Conservation (phyloP, 2,797 vertebrate species). For the Mus minutoides region DNA sequence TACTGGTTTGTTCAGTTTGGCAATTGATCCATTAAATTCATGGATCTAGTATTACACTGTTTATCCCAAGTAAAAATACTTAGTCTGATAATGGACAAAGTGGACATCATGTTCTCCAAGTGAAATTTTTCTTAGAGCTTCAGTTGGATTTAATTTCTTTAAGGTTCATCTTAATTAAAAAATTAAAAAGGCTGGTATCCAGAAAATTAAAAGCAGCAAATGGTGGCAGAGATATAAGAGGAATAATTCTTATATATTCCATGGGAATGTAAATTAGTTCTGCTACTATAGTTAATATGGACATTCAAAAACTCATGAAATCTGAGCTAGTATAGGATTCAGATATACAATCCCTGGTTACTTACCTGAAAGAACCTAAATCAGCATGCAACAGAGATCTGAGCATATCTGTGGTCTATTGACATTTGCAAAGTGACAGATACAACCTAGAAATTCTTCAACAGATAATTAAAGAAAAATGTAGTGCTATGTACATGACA, state of each 20-base stretch:
- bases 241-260: background rate
- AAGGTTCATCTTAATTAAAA: background rate
- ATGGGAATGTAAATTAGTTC: background rate
- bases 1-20: background rate
- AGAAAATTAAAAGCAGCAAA: background rate
- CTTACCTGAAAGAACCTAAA: background rate
- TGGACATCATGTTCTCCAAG: background rate
- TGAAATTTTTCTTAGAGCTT: background rate
- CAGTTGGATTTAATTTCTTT: background rate
- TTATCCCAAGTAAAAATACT: background rate
- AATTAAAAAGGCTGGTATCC: background rate
- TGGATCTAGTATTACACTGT: background rate
- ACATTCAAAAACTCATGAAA: background rate
- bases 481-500: background rate
- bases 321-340: background rate
- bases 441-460: background rate
- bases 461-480: background rate
- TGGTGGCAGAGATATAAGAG: background rate
- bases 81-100: background rate
- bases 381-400: background rate
- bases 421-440: background rate
- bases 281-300: background rate
- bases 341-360: background rate
- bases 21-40: background rate
- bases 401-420: background rate